Conservation (phyloP, 1,140 invertebrate genomes). For the Brachionus asplanchnoidis region DNA sequence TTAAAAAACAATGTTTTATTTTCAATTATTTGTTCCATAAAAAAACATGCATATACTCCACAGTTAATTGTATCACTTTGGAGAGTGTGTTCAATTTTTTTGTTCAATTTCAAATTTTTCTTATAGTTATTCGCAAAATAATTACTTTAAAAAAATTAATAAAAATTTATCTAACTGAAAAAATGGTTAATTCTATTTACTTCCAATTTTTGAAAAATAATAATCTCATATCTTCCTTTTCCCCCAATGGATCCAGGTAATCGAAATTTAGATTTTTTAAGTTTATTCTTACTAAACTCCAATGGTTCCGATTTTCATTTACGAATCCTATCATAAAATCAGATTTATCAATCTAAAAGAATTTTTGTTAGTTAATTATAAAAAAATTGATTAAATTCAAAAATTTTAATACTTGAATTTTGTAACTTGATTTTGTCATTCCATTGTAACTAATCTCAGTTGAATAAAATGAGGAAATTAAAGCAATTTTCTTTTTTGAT, state of each 20-base stretch:
- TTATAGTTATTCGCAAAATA: not conserved
- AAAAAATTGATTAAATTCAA: not conserved
- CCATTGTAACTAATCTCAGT: not conserved
- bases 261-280: not conserved
- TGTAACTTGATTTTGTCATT: not conserved
- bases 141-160: not conserved
- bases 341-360: not conserved
- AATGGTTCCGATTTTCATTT: not conserved
- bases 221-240: not conserved
- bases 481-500: not conserved
- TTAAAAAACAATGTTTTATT: not conserved
- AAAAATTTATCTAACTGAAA: not conserved
- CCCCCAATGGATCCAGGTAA: not conserved
- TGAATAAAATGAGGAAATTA: not conserved
- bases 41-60: not conserved
- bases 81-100: not conserved
- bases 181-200: not conserved
- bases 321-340: not conserved
- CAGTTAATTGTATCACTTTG: not conserved
- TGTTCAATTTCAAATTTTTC: not conserved
- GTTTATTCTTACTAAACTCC: not conserved
- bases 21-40: not conserved
- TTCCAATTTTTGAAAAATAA: not conserved
- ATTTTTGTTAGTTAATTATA: not conserved
- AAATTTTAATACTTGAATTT: not conserved